phyloP scores from a whole-genome alignment of 1,140 invertebrate species.

The Trichonephila clavata region DNA sequence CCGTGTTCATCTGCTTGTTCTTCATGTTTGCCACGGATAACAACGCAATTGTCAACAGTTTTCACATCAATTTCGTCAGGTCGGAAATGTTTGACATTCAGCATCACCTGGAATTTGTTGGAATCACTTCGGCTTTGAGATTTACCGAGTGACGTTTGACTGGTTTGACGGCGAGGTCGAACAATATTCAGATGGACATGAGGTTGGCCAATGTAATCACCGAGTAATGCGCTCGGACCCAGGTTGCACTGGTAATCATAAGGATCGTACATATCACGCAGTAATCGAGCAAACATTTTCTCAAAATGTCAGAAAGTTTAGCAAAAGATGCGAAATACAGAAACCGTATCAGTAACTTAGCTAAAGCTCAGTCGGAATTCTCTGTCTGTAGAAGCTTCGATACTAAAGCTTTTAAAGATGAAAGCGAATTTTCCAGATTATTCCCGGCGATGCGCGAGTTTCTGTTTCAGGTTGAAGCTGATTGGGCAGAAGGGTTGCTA shows the following conservation, averaged over 20 bases:
- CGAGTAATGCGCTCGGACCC: not conserved
- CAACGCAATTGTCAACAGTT: constrained; percentile 88
- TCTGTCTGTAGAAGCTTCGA: too few species aligned
- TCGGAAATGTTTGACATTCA: constrained; percentile 91
- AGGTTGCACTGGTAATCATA: not conserved
- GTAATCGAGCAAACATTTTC: constrained; percentile 20
- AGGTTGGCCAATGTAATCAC: not conserved
- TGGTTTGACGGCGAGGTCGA: constrained; percentile 12
- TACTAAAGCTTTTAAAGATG: not conserved
- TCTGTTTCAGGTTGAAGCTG: not conserved
- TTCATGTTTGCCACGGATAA: constrained; percentile 91
- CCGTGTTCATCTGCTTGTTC: constrained; percentile 89
- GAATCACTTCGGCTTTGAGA: constrained; percentile 85
- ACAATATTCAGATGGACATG: not conserved
- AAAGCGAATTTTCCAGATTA: not conserved
- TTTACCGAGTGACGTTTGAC: constrained; percentile 86
- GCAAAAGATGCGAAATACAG: too few species aligned
- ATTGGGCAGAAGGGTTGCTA: not conserved
- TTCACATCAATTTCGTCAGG: constrained; percentile 93
- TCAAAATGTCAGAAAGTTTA: not conserved
- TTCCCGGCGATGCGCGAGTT: constrained; percentile 11
- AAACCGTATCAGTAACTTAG: not conserved
- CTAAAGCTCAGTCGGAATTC: not conserved
- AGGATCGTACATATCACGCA: constrained; percentile 42
- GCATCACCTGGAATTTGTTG: constrained; percentile 83